Base-by-base conservation (phyloP, 2,888 invertebrate genomes). In the Caenorhabditis angaria region DNA sequence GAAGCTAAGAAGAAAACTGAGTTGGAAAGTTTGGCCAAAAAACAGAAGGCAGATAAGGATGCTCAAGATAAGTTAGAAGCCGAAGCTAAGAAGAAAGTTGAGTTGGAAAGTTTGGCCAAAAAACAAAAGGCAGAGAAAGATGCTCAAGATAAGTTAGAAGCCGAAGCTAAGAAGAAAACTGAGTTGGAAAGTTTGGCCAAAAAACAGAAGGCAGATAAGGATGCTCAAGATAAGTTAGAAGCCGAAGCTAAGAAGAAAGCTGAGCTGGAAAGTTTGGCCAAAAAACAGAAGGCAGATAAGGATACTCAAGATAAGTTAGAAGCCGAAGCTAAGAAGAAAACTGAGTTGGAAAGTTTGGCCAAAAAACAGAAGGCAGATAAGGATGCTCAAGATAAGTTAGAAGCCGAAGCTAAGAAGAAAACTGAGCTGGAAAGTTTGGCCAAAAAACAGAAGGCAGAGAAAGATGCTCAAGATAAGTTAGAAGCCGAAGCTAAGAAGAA, bases 401-500 rank as follows among this genome's bases (percentile, higher is more conserved):
- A n/a, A n/a, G n/a, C n/a, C n/a, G n/a, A n/a, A n/a, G 48, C 62
- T 32, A 65, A 70, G 58, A 58, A 61, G 58, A 67, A 51, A 5
- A 35, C 55, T 8, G 66, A 60, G 24, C 24, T 4, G 5, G 25
- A 6, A 24, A n/a, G n/a, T n/a, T n/a, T n/a, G n/a, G n/a, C n/a
- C n/a, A n/a, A n/a, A n/a, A n/a, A n/a, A 35, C 66, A 54, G 24
- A 58, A 22, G 25, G 56, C 20, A 20, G 20, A 29, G 32, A 56
- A 56, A 14, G 56, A n/a, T 22, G 32, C 20, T 56, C 24, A 18
- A 22, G 18, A 53, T 22, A 53, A 53, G n/a, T n/a, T n/a, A 18
- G 58, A 22, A 24, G 47, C 24, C 5, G 22, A 58, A 22, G 58
- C 25, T 25, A 58, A 58, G 58, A 47, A 35, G 18, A 10, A 24